phyloP scores from a whole-genome alignment of 1,140 invertebrate species.

The Anoplophora glabripennis region DNA sequence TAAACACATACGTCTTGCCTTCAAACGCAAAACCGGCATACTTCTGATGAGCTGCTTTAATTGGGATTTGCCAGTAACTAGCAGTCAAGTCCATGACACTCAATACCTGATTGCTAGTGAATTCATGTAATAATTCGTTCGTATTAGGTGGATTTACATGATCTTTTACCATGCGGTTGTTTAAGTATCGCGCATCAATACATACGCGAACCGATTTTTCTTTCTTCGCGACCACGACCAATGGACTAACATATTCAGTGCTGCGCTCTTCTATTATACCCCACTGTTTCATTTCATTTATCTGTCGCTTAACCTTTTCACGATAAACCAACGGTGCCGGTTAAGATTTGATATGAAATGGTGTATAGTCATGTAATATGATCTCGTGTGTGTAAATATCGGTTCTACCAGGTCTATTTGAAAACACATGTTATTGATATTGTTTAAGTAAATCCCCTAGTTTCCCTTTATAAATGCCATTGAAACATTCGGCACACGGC shows the following conservation, averaged over 20 bases:
- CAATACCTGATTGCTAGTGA: no score
- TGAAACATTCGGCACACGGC: neutral
- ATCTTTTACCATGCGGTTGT: no score
- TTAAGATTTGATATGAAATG: neutral
- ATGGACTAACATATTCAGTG: neutral
- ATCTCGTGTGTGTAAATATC: neutral
- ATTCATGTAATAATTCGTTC: no score
- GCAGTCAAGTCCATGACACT: no score
- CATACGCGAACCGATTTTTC: neutral
- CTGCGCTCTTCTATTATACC: neutral
- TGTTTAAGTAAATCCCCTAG: neutral
- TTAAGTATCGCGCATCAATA: slow-evolving; percentile 1
- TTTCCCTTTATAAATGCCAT: neutral
- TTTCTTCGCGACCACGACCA: neutral
- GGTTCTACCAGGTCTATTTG: neutral
- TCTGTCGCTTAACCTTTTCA: neutral
- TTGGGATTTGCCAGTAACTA: no score
- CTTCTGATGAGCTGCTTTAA: no score
- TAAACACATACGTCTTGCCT: no score
- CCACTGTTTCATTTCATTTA: neutral
- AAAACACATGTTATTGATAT: neutral
- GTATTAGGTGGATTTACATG: no score
- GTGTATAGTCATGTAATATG: neutral
- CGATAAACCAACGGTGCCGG: slow-evolving; percentile 2
- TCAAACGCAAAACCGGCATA: no score